Conservation (phyloP, 2,113 vertebrate species). For the Prionailurus bengalensis region DNA sequence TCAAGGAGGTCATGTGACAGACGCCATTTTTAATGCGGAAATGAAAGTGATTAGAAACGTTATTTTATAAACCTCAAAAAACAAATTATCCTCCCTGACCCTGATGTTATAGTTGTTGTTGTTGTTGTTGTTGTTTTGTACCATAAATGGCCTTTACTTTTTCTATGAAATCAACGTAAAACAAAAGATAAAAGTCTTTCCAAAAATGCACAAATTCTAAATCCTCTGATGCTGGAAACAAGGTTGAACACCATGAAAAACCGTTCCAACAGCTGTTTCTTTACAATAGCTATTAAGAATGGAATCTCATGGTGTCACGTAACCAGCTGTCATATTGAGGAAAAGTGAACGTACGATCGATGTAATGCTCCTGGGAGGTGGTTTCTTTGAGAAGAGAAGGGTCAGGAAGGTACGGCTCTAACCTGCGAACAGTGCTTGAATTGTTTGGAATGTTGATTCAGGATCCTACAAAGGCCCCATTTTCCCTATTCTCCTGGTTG, state of each 20-base stretch:
- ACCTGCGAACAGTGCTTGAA: constrained; percentile 85
- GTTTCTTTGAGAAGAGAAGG: constrained; percentile 81
- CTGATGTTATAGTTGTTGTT: neutral
- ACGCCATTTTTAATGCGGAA: neutral
- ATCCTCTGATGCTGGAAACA: constrained; percentile 51
- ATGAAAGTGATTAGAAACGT: neutral
- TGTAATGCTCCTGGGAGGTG: constrained; percentile 83
- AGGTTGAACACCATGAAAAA: constrained; percentile 39
- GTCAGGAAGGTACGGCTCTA: constrained; percentile 75
- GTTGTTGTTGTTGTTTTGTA: neutral
- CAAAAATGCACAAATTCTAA: constrained; percentile 36
- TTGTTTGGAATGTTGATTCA: constrained; percentile 86
- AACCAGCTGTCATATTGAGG: constrained; percentile 78
- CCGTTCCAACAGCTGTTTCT: constrained; percentile 74
- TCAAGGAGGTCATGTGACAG: neutral
- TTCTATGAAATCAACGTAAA: constrained; percentile 21
- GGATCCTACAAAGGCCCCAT: constrained; percentile 85
- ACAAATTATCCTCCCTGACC: neutral
- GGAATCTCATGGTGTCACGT: constrained; percentile 74
- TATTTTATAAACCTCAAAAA: constrained; percentile 28
- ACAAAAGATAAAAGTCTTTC: constrained; percentile 60
- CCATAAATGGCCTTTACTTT: neutral
- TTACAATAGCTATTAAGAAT: constrained; percentile 68
- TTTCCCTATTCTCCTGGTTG: constrained; percentile 85
- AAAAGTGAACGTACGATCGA: constrained; percentile 77